A percentile compares a stretch with the other conserved stretches of the same genome.
Evolutionary conservation across 2,113 vertebrate species (phyloP).

Genomic region (Elanus axillaris): DNA sequence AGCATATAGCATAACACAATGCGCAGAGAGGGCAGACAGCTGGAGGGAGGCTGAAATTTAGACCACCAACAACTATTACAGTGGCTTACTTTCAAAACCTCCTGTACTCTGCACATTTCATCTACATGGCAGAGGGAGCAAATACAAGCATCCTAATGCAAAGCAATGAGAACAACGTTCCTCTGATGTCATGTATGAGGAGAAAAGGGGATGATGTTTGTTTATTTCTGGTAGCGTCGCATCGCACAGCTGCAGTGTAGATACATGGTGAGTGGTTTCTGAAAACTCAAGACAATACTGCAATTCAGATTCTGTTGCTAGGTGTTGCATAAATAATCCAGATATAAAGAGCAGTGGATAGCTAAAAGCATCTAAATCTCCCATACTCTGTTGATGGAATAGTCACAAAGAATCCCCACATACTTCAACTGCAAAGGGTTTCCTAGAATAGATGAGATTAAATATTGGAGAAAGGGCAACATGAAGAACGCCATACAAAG

Average conservation of each 20-base stretch:
- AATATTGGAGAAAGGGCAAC: background rate
- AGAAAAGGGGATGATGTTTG: background rate
- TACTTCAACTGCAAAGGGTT: background rate
- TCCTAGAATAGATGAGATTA: background rate
- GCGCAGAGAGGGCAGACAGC: background rate
- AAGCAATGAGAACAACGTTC: background rate
- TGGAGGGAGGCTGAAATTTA: background rate
- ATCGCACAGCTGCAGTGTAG: background rate
- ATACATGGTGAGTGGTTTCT: background rate
- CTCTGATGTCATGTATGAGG: background rate
- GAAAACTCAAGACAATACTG: background rate
- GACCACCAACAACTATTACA: background rate
- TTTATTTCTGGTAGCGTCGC: background rate
- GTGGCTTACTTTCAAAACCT: background rate
- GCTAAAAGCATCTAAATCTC: background rate
- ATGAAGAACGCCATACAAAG: background rate
- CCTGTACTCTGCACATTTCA: background rate
- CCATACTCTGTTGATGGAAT: background rate
- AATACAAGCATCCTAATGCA: background rate
- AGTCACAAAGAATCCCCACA: background rate
- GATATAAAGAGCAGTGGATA: background rate
- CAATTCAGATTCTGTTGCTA: background rate
- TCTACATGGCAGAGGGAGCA: background rate
- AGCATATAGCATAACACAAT: background rate
- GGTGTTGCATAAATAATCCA: background rate